Evolutionary conservation across 2,888 invertebrate genomes (phyloP).

Genomic region (Eupithecia inturbata): DNA sequence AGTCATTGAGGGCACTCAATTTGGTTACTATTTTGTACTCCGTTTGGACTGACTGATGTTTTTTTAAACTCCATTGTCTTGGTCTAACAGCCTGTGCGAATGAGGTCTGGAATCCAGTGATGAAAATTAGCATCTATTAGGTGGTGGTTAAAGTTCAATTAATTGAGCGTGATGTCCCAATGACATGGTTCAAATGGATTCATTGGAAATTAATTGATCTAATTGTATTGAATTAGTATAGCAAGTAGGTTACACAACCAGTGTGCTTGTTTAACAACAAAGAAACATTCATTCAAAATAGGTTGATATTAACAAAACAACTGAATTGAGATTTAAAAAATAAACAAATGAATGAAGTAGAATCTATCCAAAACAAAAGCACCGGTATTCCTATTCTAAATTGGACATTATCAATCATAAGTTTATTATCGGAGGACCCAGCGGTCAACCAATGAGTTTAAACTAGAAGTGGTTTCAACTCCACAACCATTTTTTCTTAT

Average conservation of each 20-base stretch:
- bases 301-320: neutral
- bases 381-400: neutral
- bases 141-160: slow-evolving; percentile 41
- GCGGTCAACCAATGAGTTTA: neutral
- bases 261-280: neutral
- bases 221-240: slow-evolving; percentile 29
- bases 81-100: neutral
- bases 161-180: slow-evolving; percentile 32
- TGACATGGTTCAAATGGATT: slow-evolving; percentile 32
- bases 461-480: neutral
- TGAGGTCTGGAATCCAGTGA: slow-evolving; percentile 9
- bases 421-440: neutral
- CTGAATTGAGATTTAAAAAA: neutral
- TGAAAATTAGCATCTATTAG: slow-evolving; percentile 28
- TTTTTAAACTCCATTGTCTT: neutral
- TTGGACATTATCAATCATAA: neutral
- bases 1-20: slow-evolving; percentile 19
- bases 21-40: neutral
- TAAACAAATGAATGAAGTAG: neutral
- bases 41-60: neutral
- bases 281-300: neutral
- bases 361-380: neutral
- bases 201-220: slow-evolving; percentile 37
- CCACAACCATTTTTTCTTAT: neutral
- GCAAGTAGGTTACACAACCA: neutral